Base-by-base conservation (phyloP, 2,797 vertebrate species). In the Moxostoma hubbsi region DNA sequence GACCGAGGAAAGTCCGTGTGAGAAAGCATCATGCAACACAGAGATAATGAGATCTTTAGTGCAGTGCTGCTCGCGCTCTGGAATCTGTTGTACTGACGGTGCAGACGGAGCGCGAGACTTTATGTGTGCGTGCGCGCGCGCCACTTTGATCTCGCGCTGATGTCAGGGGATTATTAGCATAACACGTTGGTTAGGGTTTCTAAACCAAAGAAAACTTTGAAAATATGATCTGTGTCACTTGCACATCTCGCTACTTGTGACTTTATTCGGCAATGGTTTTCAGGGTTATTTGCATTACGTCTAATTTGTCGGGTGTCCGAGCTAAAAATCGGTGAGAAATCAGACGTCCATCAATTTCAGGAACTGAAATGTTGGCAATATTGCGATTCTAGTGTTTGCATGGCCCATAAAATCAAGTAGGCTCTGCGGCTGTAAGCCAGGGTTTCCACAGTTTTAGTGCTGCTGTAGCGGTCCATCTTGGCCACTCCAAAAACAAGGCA, bases 131-230 rank as follows among this genome's bases (percentile, higher is more conserved):
- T 2, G 89, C 88, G 85, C 85, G 90, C 83, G 90, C 81, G 87
- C 87, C 51, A 85, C 95, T 95, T 96, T 95, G 93, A 96, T 94
- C 93, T 92, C 93, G 82, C 89, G 92, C 84, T 96, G 96, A 97
- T 95, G 96, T 97, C 96, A 97, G 90, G 78, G 82, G 0, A 36
- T 71, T 9, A 97, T 97, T 96, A 95, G 92, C 96, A 97, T 97
- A 95, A 95, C 93, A 96, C 94, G 94, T 92, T 88, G 87, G 86
- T 75, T 75, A 79, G 75, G 69, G 75, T 85, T 75, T 77, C 75
- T 13, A 76, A 59, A 81, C 16, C 77, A 72, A 77, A 84, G 79
- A 81, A 75, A 74, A 80, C 78, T 10, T 1, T 18, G 51, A 70
- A 72, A 83, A 80, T 81, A 73, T 76, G 73, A 79, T 73, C 67